Evolutionary conservation across 2,113 vertebrate species (phyloP), one percentile per base, ranked within the genome.

Genomic region (Fregata magnificens): DNA sequence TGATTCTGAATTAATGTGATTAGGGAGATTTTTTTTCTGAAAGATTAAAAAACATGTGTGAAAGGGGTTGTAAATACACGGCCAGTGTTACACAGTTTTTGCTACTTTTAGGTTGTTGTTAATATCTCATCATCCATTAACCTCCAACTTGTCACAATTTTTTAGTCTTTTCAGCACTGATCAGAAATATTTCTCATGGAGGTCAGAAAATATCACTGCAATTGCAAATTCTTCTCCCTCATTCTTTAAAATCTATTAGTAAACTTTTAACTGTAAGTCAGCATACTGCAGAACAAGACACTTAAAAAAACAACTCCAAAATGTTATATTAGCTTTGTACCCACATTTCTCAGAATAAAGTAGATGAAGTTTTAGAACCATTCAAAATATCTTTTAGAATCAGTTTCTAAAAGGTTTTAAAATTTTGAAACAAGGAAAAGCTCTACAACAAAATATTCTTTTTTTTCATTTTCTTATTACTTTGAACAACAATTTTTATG

Each of bases 41-140:
- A 65, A 73, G 0, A 53, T 70, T 44, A 66, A 8, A 84, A 63
- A 70, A 45, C 0, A 0, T 21, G 4, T 6, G 11, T 62, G 19
- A 71, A 71, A 66, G 3, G 5, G 1, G 0, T 20, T 40, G 6
- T 25, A 86, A 72, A 81, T 11, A 40, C 2, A 22, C 15, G 3
- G 24, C 2, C 31, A 53, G 4, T 5, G 8, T 44, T 58, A 49
- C 29, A 50, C 7, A 65, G 21, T 8, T 86, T 69, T 82, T 50
- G 4, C 18, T 77, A 6, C 2, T 34, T 82, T 58, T 47, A 36
- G 6, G 4, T 50, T 72, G 13, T 13, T 63, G 21, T 40, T 58
- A 59, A 31, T 66, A 36, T 32, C 25, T 62, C 20, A 58, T 44
- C 44, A 83, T 62, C 22, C 45, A 45, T 53, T 90, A 17, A 78